Conservation (phyloP, 23 tunicate genomes). For the Diplosoma virens region DNA sequence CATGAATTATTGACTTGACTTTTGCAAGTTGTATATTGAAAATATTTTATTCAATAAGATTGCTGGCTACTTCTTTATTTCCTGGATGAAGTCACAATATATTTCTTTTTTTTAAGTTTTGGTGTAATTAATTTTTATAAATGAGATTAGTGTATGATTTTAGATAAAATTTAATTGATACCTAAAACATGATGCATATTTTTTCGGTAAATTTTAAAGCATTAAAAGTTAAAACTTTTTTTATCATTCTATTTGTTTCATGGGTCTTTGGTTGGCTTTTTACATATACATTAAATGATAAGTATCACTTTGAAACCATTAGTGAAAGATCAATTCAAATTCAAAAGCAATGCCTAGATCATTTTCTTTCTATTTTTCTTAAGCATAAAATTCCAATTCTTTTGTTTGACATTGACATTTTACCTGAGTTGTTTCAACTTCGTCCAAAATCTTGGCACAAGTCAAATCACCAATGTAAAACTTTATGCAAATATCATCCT, state of each 20-base stretch:
- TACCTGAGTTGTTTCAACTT: conserved; percentile 64
- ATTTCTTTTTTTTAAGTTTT: too few species aligned
- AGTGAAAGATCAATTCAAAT: conserved; percentile 24
- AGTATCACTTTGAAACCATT: conserved; percentile 36
- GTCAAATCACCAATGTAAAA: conserved; percentile 55
- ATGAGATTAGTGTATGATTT: too few species aligned
- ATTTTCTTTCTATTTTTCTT: conserved; percentile 27
- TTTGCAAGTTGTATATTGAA: too few species aligned
- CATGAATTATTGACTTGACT: too few species aligned
- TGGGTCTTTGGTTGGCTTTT: conserved; percentile 14
- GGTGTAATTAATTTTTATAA: too few species aligned
- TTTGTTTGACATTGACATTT: conserved; percentile 63
- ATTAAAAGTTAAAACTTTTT: conserved; percentile 21
- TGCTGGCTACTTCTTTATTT: too few species aligned
- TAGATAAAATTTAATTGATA: too few species aligned
- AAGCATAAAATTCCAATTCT: conserved; percentile 43
- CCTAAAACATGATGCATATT: too few species aligned
- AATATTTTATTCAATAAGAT: too few species aligned
- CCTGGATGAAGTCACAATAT: too few species aligned
- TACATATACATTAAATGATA: conserved; percentile 27
- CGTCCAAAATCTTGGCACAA: conserved; percentile 63
- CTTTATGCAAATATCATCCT: conserved; percentile 75
- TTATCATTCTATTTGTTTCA: background rate
- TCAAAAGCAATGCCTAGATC: conserved; percentile 45
- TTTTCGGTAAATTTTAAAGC: background rate